phyloP scores from a whole-genome alignment of 2,797 vertebrate species.

The Caiman crocodilus region DNA sequence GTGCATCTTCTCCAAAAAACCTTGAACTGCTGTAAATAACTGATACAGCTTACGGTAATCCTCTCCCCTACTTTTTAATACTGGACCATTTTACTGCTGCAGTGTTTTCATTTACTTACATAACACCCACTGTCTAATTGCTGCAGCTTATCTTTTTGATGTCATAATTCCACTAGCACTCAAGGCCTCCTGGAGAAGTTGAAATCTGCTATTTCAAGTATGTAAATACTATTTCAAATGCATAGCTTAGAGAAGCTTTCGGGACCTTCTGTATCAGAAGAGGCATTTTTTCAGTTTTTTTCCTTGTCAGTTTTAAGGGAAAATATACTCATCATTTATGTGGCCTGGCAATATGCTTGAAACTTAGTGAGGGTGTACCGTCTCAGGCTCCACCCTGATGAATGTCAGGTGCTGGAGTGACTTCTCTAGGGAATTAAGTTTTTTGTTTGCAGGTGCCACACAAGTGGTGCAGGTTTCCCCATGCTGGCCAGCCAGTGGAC shows the following conservation, averaged over 20 bases:
- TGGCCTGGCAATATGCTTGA: neutral
- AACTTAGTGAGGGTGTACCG: accelerated
- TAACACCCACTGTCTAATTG: neutral
- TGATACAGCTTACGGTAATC: accelerated
- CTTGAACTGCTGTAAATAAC: neutral
- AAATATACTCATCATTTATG: too few species aligned
- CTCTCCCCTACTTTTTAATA: neutral
- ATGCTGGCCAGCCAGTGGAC: accelerated
- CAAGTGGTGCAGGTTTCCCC: accelerated
- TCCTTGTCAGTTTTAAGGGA: neutral
- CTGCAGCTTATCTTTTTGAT: neutral
- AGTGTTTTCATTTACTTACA: neutral
- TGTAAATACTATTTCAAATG: accelerated
- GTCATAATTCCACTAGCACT: neutral
- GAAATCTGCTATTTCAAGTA: accelerated
- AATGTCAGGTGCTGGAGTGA: neutral
- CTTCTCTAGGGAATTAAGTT: neutral
- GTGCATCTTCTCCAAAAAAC: neutral
- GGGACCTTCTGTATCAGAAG: accelerated
- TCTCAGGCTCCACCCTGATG: accelerated
- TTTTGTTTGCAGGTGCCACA: accelerated
- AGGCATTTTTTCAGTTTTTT: neutral
- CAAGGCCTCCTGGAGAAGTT: neutral
- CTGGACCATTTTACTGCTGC: accelerated
- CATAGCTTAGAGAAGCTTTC: neutral